phyloP scores from a whole-genome alignment of 2,888 invertebrate species.

The Melolontha melolontha region DNA sequence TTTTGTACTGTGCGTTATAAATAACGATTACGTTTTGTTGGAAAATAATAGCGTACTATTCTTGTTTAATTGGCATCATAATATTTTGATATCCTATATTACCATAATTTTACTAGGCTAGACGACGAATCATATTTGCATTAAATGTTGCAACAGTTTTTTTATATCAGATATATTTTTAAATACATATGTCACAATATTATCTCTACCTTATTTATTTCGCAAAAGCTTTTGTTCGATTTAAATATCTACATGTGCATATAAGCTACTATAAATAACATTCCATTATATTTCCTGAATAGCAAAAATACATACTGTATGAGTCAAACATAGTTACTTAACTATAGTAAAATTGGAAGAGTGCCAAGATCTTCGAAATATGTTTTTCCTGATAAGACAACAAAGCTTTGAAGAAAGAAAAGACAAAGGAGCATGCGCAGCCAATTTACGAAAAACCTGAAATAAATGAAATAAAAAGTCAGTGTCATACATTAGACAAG shows the following conservation, averaged over 20 bases:
- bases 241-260: background rate
- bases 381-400: constrained; percentile 20
- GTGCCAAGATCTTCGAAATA: constrained; percentile 9
- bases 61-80: too few species aligned
- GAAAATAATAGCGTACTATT: too few species aligned
- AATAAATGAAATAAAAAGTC: constrained; percentile 23
- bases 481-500: constrained; percentile 28
- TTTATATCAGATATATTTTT: too few species aligned
- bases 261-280: background rate
- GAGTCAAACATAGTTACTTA: constrained; percentile 16
- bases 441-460: constrained; percentile 26
- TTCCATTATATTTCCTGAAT: constrained; percentile 15
- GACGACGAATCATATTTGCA: too few species aligned
- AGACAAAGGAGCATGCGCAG: constrained; percentile 23
- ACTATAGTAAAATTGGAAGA: constrained; percentile 15
- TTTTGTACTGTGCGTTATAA: too few species aligned
- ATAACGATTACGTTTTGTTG: too few species aligned
- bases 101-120: too few species aligned
- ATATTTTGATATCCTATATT: too few species aligned
- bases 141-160: too few species aligned
- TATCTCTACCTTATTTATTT: too few species aligned
- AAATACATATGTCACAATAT: too few species aligned
- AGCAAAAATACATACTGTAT: constrained; percentile 1
- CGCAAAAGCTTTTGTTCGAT: too few species aligned
- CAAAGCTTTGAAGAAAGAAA: constrained; percentile 25